Evolutionary conservation across 1,140 invertebrate species (phyloP).

Genomic region (Diorhabda sublineata): DNA sequence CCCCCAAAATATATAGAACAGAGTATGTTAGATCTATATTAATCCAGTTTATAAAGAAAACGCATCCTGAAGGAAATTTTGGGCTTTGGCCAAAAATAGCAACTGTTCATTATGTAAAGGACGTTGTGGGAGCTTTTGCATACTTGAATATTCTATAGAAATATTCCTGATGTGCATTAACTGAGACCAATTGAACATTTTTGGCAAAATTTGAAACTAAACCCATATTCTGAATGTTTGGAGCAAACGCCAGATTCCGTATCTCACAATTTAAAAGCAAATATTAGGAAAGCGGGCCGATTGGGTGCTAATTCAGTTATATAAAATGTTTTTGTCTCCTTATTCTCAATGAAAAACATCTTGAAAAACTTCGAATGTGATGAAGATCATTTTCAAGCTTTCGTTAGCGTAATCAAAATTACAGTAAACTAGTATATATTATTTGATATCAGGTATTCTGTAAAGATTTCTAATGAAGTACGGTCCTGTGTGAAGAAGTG

Average conservation of each 20-base stretch:
- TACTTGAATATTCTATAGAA: too few relatives aligned
- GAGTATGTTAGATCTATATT: too few relatives aligned
- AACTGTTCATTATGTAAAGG: too few relatives aligned
- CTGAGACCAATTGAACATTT: too few relatives aligned
- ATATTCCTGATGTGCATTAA: too few relatives aligned
- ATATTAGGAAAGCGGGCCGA: too few relatives aligned
- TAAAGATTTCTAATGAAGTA: neutral
- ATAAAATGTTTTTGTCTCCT: neutral
- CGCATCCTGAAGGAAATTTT: too few relatives aligned
- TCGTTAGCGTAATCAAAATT: neutral
- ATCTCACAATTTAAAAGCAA: neutral
- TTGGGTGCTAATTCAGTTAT: neutral
- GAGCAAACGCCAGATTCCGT: neutral
- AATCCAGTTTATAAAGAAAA: too few relatives aligned
- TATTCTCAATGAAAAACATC: neutral
- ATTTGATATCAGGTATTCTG: neutral
- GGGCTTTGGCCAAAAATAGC: too few relatives aligned
- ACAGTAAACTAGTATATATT: neutral
- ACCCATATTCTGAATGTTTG: neutral
- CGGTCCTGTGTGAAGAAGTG: neutral
- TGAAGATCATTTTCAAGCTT: neutral
- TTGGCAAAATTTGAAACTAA: too few relatives aligned
- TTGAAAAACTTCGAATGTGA: neutral
- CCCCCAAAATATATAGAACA: too few relatives aligned
- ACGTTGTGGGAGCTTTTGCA: too few relatives aligned